phyloP scores from a whole-genome alignment of 2,113 vertebrate species.

The Leptocoma aspasia region DNA sequence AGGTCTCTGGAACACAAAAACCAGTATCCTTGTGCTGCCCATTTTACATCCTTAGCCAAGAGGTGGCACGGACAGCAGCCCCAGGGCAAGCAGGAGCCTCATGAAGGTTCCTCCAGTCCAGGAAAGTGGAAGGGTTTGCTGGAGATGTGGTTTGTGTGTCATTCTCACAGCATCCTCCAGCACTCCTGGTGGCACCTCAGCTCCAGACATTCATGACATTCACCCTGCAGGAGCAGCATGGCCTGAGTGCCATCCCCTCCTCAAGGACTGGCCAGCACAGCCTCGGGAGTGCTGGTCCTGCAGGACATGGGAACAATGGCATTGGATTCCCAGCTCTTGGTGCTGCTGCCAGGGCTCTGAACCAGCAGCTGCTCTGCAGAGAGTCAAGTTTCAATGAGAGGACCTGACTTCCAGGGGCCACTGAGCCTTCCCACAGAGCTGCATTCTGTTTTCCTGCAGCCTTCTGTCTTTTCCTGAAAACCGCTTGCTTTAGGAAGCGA shows the following conservation, averaged over 20 bases:
- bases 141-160: background rate
- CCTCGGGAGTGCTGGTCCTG: background rate
- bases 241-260: background rate
- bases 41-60: background rate
- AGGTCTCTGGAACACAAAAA: background rate
- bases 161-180: background rate
- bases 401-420: conserved; percentile 4
- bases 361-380: background rate
- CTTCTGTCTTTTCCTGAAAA: conserved; percentile 38
- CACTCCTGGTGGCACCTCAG: background rate
- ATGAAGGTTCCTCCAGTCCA: background rate
- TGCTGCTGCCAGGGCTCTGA: background rate
- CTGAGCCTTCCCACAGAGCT: conserved; percentile 47
- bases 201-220: background rate
- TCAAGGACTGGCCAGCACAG: background rate
- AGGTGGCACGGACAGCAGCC: background rate
- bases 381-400: background rate
- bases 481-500: background rate
- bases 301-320: background rate
- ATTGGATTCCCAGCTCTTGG: background rate
- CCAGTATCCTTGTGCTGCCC: background rate
- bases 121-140: background rate
- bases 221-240: background rate
- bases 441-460: conserved; percentile 36
- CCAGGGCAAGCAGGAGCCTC: background rate